A percentile compares a stretch with the other conserved stretches of the same genome.
These are phyloP conservation scores for Lasiommata megera DNA, from an alignment of 2,888 invertebrate species.

Conservation along the genomic window DNA sequence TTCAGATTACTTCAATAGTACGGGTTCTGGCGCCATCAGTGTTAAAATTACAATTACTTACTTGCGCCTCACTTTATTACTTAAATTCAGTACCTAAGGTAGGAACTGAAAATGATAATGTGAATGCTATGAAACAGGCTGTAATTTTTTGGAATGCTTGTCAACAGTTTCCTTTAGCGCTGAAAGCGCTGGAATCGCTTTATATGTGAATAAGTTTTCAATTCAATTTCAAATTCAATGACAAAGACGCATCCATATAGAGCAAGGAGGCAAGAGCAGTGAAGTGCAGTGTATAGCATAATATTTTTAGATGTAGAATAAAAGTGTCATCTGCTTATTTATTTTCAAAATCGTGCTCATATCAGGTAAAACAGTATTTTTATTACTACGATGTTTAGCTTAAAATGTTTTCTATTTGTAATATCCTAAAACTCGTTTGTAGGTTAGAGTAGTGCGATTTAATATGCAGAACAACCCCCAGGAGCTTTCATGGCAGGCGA, in stretches of 20 bases:
- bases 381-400: constrained; percentile 28
- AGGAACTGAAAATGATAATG: no score
- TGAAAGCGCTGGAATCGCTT: constrained; percentile 24
- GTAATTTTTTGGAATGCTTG: neutral
- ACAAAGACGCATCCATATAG: constrained; percentile 41
- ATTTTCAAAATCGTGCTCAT: constrained; percentile 56
- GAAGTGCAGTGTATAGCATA: constrained; percentile 60
- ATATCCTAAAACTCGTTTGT: constrained; percentile 75
- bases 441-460: constrained; percentile 81
- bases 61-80: no score
- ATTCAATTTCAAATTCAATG: constrained; percentile 35
- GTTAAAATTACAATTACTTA: no score
- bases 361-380: constrained; percentile 60
- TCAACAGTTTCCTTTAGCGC: neutral
- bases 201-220: constrained; percentile 11
- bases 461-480: constrained; percentile 83
- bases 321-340: constrained; percentile 71
- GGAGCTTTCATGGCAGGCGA: constrained; percentile 82
- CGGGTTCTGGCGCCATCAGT: no score
- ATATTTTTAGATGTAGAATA: constrained; percentile 82
- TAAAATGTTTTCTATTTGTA: constrained; percentile 48
- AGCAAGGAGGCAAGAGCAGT: constrained; percentile 26
- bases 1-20: no score
- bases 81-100: no score
- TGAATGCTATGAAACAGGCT: no score